Percentiles rank a stretch among this genome's conserved stretches.
phyloP scores from a whole-genome alignment of 2,797 vertebrate species.

The Hozukius guyotensis region DNA sequence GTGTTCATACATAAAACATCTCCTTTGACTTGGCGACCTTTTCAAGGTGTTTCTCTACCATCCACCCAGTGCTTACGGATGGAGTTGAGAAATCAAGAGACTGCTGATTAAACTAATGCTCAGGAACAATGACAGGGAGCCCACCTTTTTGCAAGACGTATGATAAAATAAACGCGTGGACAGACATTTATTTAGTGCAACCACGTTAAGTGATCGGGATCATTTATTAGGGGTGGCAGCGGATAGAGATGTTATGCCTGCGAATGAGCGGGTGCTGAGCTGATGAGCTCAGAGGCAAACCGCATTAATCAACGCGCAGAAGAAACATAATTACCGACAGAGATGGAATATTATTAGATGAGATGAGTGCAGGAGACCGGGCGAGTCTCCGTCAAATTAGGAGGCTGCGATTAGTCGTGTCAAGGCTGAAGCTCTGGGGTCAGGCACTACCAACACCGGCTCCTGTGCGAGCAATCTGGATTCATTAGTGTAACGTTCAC shows the following conservation, averaged over 20 bases:
- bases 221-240: conserved; percentile 13
- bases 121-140: not conserved
- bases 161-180: conserved; percentile 1
- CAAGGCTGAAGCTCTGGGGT: not conserved
- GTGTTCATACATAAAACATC: not conserved
- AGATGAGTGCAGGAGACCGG: conserved; percentile 1
- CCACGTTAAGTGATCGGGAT: not conserved
- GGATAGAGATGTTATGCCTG: conserved; percentile 1
- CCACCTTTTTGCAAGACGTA: not conserved
- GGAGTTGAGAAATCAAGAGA: not conserved
- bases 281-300: conserved; percentile 17
- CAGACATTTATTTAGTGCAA: conserved; percentile 1
- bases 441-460: not conserved
- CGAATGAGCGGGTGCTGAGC: conserved; percentile 4
- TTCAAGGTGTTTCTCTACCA: conserved; percentile 6
- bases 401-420: not conserved
- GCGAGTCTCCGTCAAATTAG: not conserved
- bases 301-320: conserved; percentile 47
- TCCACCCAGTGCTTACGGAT: not conserved
- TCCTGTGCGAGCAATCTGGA: not conserved
- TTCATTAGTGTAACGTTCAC: not conserved
- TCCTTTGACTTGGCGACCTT: not conserved
- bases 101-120: conserved; percentile 6
- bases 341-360: conserved; percentile 23
- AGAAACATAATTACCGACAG: conserved; percentile 39